These are phyloP conservation scores for Aradus depressus DNA, from an alignment of 2,888 invertebrate species.

Conservation along the genomic window DNA sequence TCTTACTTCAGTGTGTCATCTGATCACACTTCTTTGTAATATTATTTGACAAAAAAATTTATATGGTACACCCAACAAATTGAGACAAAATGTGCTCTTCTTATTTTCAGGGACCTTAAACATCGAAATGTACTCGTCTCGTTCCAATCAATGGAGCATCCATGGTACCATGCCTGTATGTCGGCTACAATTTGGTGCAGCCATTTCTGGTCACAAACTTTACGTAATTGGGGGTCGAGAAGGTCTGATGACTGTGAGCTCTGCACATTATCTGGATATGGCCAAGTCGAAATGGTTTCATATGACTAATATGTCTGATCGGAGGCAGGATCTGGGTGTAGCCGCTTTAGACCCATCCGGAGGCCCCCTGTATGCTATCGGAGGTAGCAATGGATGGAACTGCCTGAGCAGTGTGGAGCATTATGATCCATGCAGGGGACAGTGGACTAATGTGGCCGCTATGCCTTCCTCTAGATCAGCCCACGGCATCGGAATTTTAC, in stretches of 20 bases:
- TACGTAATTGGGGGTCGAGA: slow-evolving; percentile 84
- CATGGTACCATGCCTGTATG: slow-evolving; percentile 67
- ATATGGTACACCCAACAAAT: no score
- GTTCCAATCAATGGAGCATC: neutral
- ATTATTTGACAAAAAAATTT: no score
- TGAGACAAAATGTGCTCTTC: no score
- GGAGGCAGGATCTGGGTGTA: slow-evolving; percentile 38
- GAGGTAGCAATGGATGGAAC: slow-evolving; percentile 95
- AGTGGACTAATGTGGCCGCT: slow-evolving; percentile 82
- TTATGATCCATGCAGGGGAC: slow-evolving; percentile 79
- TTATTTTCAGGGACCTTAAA: slow-evolving; percentile 60
- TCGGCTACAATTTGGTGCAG: slow-evolving; percentile 83
- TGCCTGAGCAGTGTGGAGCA: slow-evolving; percentile 86
- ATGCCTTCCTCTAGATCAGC: slow-evolving; percentile 83
- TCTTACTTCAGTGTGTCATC: no score
- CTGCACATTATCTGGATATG: slow-evolving; percentile 81
- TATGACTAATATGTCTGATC: slow-evolving; percentile 75
- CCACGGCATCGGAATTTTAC: slow-evolving; percentile 78
- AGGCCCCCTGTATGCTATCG: slow-evolving; percentile 84
- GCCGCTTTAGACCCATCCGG: slow-evolving; percentile 59
- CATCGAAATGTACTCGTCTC: slow-evolving; percentile 53
- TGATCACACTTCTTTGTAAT: no score
- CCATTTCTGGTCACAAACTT: slow-evolving; percentile 68
- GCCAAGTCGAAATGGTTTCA: slow-evolving; percentile 67
- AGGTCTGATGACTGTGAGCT: slow-evolving; percentile 86